Evolutionary conservation across 1,140 invertebrate species (phyloP), one percentile per base, ranked within the genome.

Genomic region (Pogonus chalceus): DNA sequence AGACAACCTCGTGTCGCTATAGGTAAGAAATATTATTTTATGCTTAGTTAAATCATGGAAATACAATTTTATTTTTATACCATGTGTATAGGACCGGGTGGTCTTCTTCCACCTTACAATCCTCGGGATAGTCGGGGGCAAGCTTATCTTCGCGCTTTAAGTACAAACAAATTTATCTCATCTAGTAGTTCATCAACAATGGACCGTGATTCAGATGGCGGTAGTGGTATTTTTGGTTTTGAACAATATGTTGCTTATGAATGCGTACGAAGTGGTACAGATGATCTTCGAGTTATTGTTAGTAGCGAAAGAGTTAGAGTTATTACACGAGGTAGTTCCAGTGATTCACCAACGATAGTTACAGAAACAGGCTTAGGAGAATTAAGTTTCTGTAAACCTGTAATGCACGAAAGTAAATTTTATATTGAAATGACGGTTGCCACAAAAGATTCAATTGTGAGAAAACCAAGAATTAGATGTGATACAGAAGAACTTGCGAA

Each of bases 41-140:
- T n/a, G n/a, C n/a, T n/a, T n/a, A n/a, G n/a, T n/a, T n/a, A n/a
- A n/a, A n/a, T n/a, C n/a, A n/a, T n/a, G n/a, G n/a, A n/a, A n/a
- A n/a, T n/a, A n/a, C n/a, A n/a, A n/a, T n/a, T n/a, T n/a, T n/a
- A n/a, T n/a, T n/a, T n/a, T n/a, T n/a, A n/a, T n/a, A n/a, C n/a
- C n/a, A n/a, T n/a, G n/a, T n/a, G n/a, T n/a, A n/a, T n/a, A n/a
- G 90, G 91, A 24, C 81, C 87, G 10, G 88, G 88, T 1, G 91
- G 90, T 16, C 74, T 96, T 24, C 65, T 98, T 31, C 89, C 90
- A 1, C 72, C 79, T 0, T 96, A 90, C 72, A 85, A 83, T 58
- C 70, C 73, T 23, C 78, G 80, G 47, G 85, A 92, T 65, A 86
- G 89, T 20, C 76, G 81, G 56, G 90, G 91, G 9, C 92, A 95